Evolutionary conservation across 2,797 vertebrate genomes (phyloP), one percentile per base, ranked within the genome.

Genomic region (Spondyliosoma cantharus): DNA sequence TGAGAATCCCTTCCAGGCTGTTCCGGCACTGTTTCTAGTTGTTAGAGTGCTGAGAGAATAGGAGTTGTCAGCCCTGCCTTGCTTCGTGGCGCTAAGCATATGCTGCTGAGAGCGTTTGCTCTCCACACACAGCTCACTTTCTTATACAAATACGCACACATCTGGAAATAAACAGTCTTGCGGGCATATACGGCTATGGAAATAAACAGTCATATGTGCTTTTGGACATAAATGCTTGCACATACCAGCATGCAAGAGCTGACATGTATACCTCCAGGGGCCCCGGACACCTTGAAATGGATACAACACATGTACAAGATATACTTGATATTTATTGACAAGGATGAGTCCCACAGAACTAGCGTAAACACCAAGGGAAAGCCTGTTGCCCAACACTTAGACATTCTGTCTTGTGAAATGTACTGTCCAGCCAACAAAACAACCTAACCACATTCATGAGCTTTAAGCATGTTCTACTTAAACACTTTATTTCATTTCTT

Each of bases 181-280:
- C 42, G 59, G 2, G 1, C 43, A 62, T 57, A 43, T 12, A 43
- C 7, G 24, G 37, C 48, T 66, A 13, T 77, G 79, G 75, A 89
- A 87, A 92, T 88, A 85, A 88, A 87, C 65, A 85, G 22, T 82
- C 53, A 64, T 37, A 54, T 17, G 3, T 48, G 71, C 75, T 74
- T 80, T 59, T 63, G 73, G 71, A 83, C 81, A 89, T 64, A 86
- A 85, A 78, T 3, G 61, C 1, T 46, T 0, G n/a, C 0, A 12
- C 83, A 87, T 78, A 78, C 81, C 78, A 61, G 69, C 62, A 6
- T 58, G 83, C 76, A 86, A 84, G 85, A 88, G 54, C 62, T 32
- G 60, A 84, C 89, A 87, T 2, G 71, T 83, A 79, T 79, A 83
- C 67, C 78, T 85, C 32, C 3, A 2, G 77, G 68, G 54, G 37